Base-by-base conservation (phyloP, 1,140 invertebrate genomes). In the Gryllus bimaculatus region DNA sequence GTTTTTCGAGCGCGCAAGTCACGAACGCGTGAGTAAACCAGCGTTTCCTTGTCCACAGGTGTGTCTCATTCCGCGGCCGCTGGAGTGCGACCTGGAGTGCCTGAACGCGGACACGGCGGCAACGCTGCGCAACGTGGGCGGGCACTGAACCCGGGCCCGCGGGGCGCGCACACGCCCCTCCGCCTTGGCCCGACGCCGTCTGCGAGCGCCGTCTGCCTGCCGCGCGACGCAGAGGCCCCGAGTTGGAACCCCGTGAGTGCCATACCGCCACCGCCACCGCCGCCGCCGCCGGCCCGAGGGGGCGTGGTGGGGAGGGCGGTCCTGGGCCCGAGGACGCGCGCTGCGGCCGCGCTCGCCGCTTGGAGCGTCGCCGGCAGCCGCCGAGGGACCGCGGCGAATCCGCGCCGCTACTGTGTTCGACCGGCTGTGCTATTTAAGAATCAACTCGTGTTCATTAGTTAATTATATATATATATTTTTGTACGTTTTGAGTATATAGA, bases 11-110 rank as follows among this genome's bases (percentile, higher is more conserved):
- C 26, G 26, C 26, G 26, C 26, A 39, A 39, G 26, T 39, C 26
- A 39, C 26, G 26, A 39, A 39, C 26, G 26, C 5, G 26, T 5
- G 26, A 39, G 20, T 73, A 5, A 3, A 20, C 1, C 73, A 18
- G 20, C 20, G 73, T 76, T 18, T 47, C 54, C 54, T 66, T 66
- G 1, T 66, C n/a, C 21, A 8, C 78, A 78, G 78, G 78, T 78
- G 78, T 66, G 78, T n/a, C 20, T 78, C 8, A 73, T 66, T 12
- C 78, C 18, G 48, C 26, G 78, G 47, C 18, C 78, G 18, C 18
- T 78, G 47, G 78, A 78, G 12, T 26, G 26, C 20, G 78, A 20
- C 10, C 48, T 78, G 78, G 78, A 78, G 13, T 78, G 26, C 78
- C 78, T 78, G 78, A 48, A 78, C 48, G 54, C 10, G 10, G 54